These are phyloP conservation scores for Oryzias melastigma DNA, from an alignment of 2,113 vertebrate genomes.

Conservation along the genomic window DNA sequence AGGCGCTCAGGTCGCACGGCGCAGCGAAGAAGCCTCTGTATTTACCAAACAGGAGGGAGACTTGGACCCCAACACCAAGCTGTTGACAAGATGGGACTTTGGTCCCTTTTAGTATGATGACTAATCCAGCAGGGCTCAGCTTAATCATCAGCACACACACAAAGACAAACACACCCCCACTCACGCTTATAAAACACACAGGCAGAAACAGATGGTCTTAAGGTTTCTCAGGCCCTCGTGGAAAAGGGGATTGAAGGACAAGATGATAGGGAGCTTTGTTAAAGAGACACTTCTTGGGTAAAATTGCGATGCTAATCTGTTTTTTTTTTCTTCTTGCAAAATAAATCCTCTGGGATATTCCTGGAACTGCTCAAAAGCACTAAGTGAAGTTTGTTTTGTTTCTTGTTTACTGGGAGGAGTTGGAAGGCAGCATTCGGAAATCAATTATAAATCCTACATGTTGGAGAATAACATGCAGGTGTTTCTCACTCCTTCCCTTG, in stretches of 20 bases:
- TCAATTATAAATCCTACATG: slow-evolving; percentile 18
- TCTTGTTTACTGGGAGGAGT: slow-evolving; percentile 21
- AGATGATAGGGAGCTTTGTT: slow-evolving; percentile 38
- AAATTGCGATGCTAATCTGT: slow-evolving; percentile 9
- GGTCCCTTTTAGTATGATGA: slow-evolving; percentile 67
- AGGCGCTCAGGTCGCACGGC: slow-evolving; percentile 47
- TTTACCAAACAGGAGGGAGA: slow-evolving; percentile 56
- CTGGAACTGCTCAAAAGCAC: slow-evolving; percentile 32
- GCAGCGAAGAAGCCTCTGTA: slow-evolving; percentile 47
- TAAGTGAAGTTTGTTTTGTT: slow-evolving; percentile 16
- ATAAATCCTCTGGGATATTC: slow-evolving; percentile 27
- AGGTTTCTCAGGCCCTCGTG: slow-evolving; percentile 29
- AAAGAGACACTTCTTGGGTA: slow-evolving; percentile 20
- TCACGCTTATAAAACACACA: background rate
- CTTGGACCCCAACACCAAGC: slow-evolving; percentile 52
- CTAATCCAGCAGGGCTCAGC: slow-evolving; percentile 62
- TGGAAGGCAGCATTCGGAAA: slow-evolving; percentile 13
- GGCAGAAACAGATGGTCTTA: slow-evolving; percentile 38
- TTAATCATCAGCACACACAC: slow-evolving; percentile 55
- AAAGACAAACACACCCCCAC: slow-evolving; percentile 23
- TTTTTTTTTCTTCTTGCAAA: slow-evolving; percentile 7
- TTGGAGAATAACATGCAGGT: slow-evolving; percentile 24
- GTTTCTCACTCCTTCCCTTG: slow-evolving; percentile 22
- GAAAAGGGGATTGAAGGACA: slow-evolving; percentile 41
- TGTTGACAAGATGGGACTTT: slow-evolving; percentile 65